phyloP scores from a whole-genome alignment of 1,140 invertebrate genomes.

The Solenopsis fugax region DNA sequence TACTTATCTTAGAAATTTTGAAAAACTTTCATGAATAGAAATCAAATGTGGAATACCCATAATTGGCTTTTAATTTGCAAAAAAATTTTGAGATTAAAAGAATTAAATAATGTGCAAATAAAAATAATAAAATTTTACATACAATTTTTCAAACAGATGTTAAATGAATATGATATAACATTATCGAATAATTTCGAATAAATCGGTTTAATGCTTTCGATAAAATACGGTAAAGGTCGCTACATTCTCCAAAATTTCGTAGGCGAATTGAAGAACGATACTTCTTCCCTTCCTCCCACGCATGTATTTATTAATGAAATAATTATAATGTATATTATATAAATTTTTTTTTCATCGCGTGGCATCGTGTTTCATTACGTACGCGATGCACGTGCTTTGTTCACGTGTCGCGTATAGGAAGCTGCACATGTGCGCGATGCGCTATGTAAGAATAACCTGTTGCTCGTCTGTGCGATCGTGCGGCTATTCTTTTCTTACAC shows the following conservation, averaged over 20 bases:
- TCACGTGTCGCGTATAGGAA: background rate
- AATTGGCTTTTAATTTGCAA: background rate
- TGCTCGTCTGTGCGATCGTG: constrained; percentile 40
- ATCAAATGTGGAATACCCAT: too few relatives aligned
- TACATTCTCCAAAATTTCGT: constrained; percentile 29
- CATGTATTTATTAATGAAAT: too few relatives aligned
- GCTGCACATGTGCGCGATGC: background rate
- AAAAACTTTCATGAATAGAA: too few relatives aligned
- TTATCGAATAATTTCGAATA: background rate
- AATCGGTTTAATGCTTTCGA: background rate
- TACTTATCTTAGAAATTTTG: too few relatives aligned
- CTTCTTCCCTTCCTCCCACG: background rate
- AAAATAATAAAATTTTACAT: background rate
- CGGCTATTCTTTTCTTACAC: constrained; percentile 47
- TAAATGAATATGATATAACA: background rate
- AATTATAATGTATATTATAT: background rate
- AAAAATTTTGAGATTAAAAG: background rate
- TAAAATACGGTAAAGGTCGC: constrained; percentile 32
- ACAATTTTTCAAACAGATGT: background rate
- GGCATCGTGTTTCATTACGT: too few relatives aligned
- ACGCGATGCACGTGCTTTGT: background rate
- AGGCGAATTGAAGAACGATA: constrained; percentile 30
- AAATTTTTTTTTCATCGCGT: background rate
- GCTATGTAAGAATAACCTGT: constrained; percentile 66
- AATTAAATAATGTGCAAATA: background rate